Evolutionary conservation across 2,888 invertebrate species (phyloP).

Genomic region (Pseudococcus viburni): DNA sequence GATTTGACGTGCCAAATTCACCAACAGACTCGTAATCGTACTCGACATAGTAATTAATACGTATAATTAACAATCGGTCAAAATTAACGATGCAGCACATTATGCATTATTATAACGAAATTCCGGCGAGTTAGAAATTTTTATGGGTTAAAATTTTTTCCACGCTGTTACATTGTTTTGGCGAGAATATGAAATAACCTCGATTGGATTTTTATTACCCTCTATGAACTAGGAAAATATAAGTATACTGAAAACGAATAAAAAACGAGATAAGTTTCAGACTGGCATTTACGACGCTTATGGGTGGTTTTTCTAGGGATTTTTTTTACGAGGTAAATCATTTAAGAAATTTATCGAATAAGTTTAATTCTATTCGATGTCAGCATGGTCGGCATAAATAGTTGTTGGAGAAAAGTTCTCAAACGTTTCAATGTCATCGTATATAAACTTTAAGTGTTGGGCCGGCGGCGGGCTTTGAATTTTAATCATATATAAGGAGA

Average conservation of each 20-base stretch:
- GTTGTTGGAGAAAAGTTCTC: neutral
- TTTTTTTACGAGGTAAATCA: slow-evolving; percentile 17
- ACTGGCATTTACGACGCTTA: slow-evolving; percentile 18
- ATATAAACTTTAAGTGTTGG: neutral
- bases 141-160: neutral
- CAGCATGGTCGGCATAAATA: neutral
- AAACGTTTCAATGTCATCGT: slow-evolving; percentile 14
- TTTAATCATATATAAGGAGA: slow-evolving; percentile 6
- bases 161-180: neutral
- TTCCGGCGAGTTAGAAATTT: neutral
- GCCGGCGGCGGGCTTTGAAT: neutral
- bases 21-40: neutral
- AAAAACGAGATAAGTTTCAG: slow-evolving; percentile 32
- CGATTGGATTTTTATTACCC: neutral
- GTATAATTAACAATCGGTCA: neutral
- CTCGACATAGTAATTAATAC: neutral
- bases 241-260: neutral
- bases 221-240: neutral
- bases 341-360: slow-evolving; percentile 28
- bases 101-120: neutral
- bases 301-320: neutral
- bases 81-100: neutral
- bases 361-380: slow-evolving; percentile 20
- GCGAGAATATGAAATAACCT: neutral
- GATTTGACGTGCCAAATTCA: neutral